These are phyloP conservation scores for Epinephelus moara DNA, from an alignment of 2,113 vertebrate species.

Conservation along the genomic window DNA sequence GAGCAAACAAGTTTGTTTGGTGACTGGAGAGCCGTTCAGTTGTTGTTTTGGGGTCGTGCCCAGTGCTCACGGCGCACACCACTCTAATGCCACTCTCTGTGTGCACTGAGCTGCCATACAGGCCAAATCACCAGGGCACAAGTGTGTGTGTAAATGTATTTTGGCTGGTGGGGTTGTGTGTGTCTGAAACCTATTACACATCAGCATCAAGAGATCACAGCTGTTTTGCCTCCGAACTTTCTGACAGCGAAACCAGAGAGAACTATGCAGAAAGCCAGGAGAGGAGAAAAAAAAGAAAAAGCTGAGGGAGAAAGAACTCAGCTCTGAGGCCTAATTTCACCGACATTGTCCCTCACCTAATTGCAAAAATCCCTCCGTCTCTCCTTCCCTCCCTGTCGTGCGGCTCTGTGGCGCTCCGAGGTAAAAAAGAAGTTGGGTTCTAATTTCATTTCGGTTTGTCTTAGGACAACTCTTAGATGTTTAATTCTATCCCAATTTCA, in stretches of 20 bases:
- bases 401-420: slow-evolving; percentile 83
- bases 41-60: slow-evolving; percentile 65
- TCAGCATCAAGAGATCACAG: slow-evolving; percentile 65
- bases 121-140: slow-evolving; percentile 59
- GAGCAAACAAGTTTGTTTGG: slow-evolving; percentile 59
- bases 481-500: slow-evolving; percentile 99
- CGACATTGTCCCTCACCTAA: slow-evolving; percentile 82
- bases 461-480: slow-evolving; percentile 96
- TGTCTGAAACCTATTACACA: slow-evolving; percentile 48
- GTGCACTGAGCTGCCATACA: slow-evolving; percentile 45
- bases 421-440: slow-evolving; percentile 87
- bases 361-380: slow-evolving; percentile 83
- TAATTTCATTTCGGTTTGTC: slow-evolving; percentile 97
- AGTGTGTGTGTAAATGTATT: slow-evolving; percentile 54
- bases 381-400: slow-evolving; percentile 63
- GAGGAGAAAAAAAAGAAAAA: slow-evolving; percentile 14
- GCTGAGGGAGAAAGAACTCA: slow-evolving; percentile 71
- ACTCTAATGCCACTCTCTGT: slow-evolving; percentile 50
- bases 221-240: slow-evolving; percentile 76
- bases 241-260: slow-evolving; percentile 54
- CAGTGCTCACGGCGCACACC: slow-evolving; percentile 43
- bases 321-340: slow-evolving; percentile 87
- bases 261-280: slow-evolving; percentile 46
- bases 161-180: slow-evolving; percentile 8
- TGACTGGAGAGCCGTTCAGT: slow-evolving; percentile 64